Evolutionary conservation across 2,797 vertebrate genomes (phyloP).

Genomic region (Phrynocephalus forsythii): DNA sequence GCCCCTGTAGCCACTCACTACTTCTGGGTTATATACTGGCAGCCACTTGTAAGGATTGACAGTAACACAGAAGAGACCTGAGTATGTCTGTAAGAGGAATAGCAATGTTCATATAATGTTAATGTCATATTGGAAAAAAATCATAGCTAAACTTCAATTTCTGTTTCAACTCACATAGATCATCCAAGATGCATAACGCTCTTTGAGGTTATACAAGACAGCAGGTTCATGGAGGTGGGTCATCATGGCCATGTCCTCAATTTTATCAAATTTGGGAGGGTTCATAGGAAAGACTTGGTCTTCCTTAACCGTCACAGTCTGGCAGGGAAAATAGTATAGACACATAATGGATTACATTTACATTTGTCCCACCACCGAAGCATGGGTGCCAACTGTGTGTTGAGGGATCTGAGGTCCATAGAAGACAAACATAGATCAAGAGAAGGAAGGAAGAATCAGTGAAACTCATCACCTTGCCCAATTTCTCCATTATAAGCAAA

Average conservation of each 20-base stretch:
- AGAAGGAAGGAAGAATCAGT: no score
- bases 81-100: constrained; percentile 70
- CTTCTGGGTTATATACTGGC: constrained; percentile 75
- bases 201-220: constrained; percentile 89
- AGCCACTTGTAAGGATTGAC: constrained; percentile 80
- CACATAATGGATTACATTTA: background rate
- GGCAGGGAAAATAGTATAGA: constrained; percentile 16
- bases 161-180: constrained; percentile 80
- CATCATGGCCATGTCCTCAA: constrained; percentile 93
- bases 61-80: constrained; percentile 74
- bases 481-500: no score
- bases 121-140: background rate
- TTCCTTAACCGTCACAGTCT: constrained; percentile 75
- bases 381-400: no score
- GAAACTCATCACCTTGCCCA: no score
- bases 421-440: no score
- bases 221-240: constrained; percentile 85
- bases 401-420: no score
- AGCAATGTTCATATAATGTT: background rate
- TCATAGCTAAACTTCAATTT: background rate
- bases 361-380: no score
- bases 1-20: constrained; percentile 74
- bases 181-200: constrained; percentile 89
- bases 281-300: constrained; percentile 81
- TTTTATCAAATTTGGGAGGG: constrained; percentile 87